A percentile compares a stretch with the other conserved stretches of the same genome.
These are phyloP conservation scores for Sabatieria punctata DNA, from an alignment of 2,888 invertebrate species.

Conservation along the genomic window DNA sequence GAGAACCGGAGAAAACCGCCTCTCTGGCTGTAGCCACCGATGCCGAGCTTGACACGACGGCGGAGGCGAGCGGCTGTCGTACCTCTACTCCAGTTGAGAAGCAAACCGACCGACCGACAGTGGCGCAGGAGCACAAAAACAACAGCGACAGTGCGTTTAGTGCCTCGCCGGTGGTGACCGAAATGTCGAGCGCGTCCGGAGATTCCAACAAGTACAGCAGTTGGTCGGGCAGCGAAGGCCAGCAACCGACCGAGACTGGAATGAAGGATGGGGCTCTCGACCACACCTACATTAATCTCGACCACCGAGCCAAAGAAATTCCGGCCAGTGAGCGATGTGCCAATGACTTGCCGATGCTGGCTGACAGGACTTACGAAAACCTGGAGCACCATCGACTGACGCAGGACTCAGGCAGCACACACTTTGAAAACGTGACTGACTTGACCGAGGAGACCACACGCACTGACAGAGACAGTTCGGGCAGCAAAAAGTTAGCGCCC, in stretches of 20 bases:
- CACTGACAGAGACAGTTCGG: no score
- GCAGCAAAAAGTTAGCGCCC: no score
- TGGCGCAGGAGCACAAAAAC: not conserved
- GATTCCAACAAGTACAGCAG: slow-evolving; percentile 5
- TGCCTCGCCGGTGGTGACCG: slow-evolving; percentile 14
- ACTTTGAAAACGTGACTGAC: slow-evolving; percentile 5
- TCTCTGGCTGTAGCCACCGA: slow-evolving; percentile 1
- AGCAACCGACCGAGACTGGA: not conserved
- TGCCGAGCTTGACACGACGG: not conserved
- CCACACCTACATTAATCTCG: slow-evolving; percentile 8
- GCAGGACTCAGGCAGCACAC: no score
- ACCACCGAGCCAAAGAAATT: not conserved
- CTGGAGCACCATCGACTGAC: not conserved
- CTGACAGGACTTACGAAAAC: slow-evolving; percentile 6
- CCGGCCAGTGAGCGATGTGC: no score
- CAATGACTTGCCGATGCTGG: not conserved
- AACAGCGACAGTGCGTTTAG: slow-evolving; percentile 13
- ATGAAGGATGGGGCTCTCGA: not conserved
- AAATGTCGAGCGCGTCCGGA: not conserved
- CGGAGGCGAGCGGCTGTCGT: no score
- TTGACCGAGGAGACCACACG: no score
- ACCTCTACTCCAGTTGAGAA: not conserved
- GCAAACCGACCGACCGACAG: not conserved
- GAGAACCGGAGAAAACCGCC: no score
- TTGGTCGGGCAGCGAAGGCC: slow-evolving; percentile 10